Conservation (phyloP, 2,888 invertebrate species). For the Dicranocentrus wangi region DNA sequence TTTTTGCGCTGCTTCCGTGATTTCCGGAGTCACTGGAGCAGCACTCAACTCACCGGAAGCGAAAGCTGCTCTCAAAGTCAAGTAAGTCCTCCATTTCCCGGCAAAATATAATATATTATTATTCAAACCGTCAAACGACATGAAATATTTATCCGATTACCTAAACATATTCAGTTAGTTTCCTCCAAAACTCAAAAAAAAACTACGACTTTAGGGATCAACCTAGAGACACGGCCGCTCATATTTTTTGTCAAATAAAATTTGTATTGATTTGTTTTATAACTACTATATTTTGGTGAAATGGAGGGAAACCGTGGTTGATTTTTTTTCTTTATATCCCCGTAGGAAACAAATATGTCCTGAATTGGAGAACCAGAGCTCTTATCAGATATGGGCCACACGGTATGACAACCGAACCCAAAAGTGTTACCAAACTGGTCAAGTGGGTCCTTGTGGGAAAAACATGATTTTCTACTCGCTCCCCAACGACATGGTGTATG, state of each 20-base stretch:
- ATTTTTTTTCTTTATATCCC: too few relatives aligned
- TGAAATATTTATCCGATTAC: slow-evolving; percentile 60
- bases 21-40: slow-evolving; percentile 63
- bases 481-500: slow-evolving; percentile 65
- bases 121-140: slow-evolving; percentile 42
- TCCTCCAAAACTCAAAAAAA: slow-evolving; percentile 3
- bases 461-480: slow-evolving; percentile 73
- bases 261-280: background rate
- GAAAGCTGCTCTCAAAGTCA: slow-evolving; percentile 63
- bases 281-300: background rate
- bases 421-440: slow-evolving; percentile 71
- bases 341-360: slow-evolving; percentile 71
- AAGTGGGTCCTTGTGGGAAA: slow-evolving; percentile 72
- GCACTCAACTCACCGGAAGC: slow-evolving; percentile 64
- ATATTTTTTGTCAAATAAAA: too few relatives aligned
- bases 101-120: slow-evolving; percentile 39
- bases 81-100: slow-evolving; percentile 53
- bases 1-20: slow-evolving; percentile 51
- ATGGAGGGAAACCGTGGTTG: too few relatives aligned
- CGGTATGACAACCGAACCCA: slow-evolving; percentile 71
- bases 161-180: background rate
- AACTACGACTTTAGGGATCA: too few relatives aligned
- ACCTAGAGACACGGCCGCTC: too few relatives aligned
- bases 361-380: slow-evolving; percentile 65
- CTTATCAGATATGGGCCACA: slow-evolving; percentile 70